Evolutionary conservation across 2,113 vertebrate genomes (phyloP).

Genomic region (Ascaphus truei): DNA sequence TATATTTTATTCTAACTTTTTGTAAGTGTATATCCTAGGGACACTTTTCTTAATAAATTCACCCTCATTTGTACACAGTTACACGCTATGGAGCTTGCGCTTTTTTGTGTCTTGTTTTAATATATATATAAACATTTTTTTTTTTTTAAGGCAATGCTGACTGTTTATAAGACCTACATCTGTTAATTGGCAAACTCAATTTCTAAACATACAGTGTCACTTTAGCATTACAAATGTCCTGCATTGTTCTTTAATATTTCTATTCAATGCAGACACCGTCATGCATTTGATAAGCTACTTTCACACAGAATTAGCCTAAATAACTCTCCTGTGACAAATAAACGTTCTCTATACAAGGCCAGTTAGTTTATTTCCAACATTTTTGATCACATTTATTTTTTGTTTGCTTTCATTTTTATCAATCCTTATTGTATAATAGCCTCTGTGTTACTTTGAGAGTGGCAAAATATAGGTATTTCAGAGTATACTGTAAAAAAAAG

Average conservation of each 20-base stretch:
- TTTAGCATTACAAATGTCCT: neutral
- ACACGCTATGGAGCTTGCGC: too few relatives aligned
- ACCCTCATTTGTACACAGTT: too few relatives aligned
- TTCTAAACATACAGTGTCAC: neutral
- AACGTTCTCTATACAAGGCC: conserved; percentile 14
- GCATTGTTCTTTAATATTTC: neutral
- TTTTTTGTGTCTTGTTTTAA: too few relatives aligned
- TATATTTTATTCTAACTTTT: too few relatives aligned
- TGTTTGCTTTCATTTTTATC: conserved; percentile 12
- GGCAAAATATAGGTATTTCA: neutral
- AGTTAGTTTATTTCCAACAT: conserved; percentile 8
- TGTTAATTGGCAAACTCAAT: conserved; percentile 9
- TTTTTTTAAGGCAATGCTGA: neutral
- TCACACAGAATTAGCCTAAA: conserved; percentile 14
- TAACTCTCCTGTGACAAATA: conserved; percentile 1
- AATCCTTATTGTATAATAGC: neutral
- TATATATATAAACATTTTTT: too few relatives aligned
- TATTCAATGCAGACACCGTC: neutral
- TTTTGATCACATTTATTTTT: too few relatives aligned
- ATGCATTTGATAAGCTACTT: conserved; percentile 27
- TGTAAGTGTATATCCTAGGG: too few relatives aligned
- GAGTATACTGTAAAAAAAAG: too few relatives aligned
- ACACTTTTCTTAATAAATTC: too few relatives aligned
- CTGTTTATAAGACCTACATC: neutral
- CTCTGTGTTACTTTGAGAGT: neutral